Evolutionary conservation across 2,888 invertebrate species (phyloP), one percentile per base, ranked within the genome.

Genomic region (Brachypalpus laphriformis): DNA sequence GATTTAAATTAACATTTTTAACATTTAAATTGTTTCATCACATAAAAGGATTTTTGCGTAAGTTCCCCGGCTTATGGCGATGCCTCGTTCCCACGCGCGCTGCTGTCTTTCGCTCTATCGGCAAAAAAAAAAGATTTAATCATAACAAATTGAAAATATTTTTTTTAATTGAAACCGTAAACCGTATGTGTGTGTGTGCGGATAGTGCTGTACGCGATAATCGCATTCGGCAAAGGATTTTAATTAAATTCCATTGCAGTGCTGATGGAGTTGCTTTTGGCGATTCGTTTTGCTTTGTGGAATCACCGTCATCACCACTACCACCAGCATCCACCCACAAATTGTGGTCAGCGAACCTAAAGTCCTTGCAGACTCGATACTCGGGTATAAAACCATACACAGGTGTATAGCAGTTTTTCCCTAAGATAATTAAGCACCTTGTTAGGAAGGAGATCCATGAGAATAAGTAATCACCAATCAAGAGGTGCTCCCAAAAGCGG

Each of bases 61-160:
- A 85, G 81, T 76, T 75, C 59, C 61, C 16, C 51, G 59, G 75
- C 75, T 85, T 85, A 81, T 81, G 71, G 81, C 54, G 65, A 65
- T 81, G 76, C 34, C 65, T 45, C 65, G 25, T 71, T 51, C 54
- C 81, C 68, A 31, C 28, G 9, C 40, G 14, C 40, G n/a, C 40
- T 40, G n/a, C 54, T 54, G 51, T 71, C 81, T 81, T 85, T 40
- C 65, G 54, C 71, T 81, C 85, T 81, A 85, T 85, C 49, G 75
- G 20, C 45, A 47, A n/a, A 54, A 74, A 72, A 77, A 75, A 75
- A 57, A 65, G 66, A 71, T 85, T 85, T 85, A 85, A 85, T 76
- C 85, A 85, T 81, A 85, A 81, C 85, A 85, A 81, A 85, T 85
- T 85, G 85, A 81, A 81, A 85, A 85, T 81, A 85, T 71, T 66